These are phyloP conservation scores for Calosoma granatense DNA, from an alignment of 1,140 invertebrate genomes.

Conservation along the genomic window DNA sequence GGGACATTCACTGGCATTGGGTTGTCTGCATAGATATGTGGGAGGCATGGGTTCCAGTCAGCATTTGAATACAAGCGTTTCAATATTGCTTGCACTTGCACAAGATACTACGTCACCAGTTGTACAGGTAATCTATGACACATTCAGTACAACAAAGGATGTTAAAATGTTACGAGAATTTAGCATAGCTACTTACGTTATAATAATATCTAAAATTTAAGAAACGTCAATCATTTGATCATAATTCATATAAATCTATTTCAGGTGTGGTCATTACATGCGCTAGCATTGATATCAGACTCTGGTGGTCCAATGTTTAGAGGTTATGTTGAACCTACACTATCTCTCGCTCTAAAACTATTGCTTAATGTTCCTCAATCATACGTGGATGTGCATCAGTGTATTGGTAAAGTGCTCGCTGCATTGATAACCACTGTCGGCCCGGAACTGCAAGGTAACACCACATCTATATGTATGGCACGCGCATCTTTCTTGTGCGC, in stretches of 20 bases:
- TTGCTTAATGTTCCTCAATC: slow-evolving; percentile 81
- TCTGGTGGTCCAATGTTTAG: slow-evolving; percentile 98
- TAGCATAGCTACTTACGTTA: slow-evolving; percentile 10
- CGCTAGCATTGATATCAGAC: slow-evolving; percentile 89
- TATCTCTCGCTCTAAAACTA: slow-evolving; percentile 81
- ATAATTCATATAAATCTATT: slow-evolving; percentile 18
- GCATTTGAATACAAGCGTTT: slow-evolving; percentile 87
- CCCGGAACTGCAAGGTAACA: slow-evolving; percentile 90
- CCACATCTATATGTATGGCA: slow-evolving; percentile 54
- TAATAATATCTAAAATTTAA: neutral
- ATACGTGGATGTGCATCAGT: slow-evolving; percentile 87
- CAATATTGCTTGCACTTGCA: slow-evolving; percentile 85
- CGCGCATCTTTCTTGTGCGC: slow-evolving; percentile 73
- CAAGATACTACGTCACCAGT: slow-evolving; percentile 85
- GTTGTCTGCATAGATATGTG: slow-evolving; percentile 82
- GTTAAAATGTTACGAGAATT: neutral
- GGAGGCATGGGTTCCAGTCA: slow-evolving; percentile 87
- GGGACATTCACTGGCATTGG: slow-evolving; percentile 86
- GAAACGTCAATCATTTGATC: neutral
- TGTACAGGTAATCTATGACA: slow-evolving; percentile 59
- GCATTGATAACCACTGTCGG: slow-evolving; percentile 96
- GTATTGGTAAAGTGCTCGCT: slow-evolving; percentile 86
- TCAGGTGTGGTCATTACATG: slow-evolving; percentile 93
- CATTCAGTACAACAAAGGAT: slow-evolving; percentile 13
- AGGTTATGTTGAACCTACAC: slow-evolving; percentile 88